Base-by-base conservation (phyloP, 2,888 invertebrate genomes). In the Hyalella azteca region DNA sequence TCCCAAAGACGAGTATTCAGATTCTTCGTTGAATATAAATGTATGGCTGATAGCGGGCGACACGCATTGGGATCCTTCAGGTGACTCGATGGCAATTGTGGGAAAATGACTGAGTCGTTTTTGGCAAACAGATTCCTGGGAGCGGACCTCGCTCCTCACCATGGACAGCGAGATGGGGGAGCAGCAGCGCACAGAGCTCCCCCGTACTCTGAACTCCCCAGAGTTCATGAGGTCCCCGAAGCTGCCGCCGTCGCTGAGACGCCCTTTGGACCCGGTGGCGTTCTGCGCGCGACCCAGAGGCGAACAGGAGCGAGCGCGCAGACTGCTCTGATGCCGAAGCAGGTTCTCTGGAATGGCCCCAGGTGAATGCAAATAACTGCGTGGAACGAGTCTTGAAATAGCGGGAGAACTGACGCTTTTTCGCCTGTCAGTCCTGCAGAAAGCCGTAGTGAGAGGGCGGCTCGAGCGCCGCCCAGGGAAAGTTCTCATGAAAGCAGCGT, bases 141-240 rank as follows among this genome's bases (percentile, higher is more conserved):
- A 75, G 19, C 7, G 66, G 29, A 36, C 19, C 22, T 75, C 45
- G 32, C 29, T 73, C 40, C 54, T 80, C 26, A 83, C 83, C 83
- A 83, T 83, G 7, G 83, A 83, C n/a, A 83, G 79, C 7, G 81
- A 73, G 59, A 83, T 83, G 39, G 83, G 83, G n/a, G 83, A 83
- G 50, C 80, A 78, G n/a, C 81, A 79, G 9, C 83, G 73, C 19
- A 81, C 60, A 3, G 83, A 81, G 41, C 59, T 77, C 15, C 81
- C 79, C n/a, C 77, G 39, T 3, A 40, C 59, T 15, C 78, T 79
- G 40, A 83, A 83, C 41, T 83, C 81, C 2, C 81, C 81, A 2
- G 83, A 83, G 60, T 94, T 94, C 93, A 94, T 94, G 86, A 93
- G 88, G 87, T 94, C 94, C 2, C 94, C 94, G 73, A 94, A 93